A percentile compares a stretch with the other conserved stretches of the same genome.
phyloP scores from a whole-genome alignment of 2,888 invertebrate species.

The Yponomeuta malinellus region DNA sequence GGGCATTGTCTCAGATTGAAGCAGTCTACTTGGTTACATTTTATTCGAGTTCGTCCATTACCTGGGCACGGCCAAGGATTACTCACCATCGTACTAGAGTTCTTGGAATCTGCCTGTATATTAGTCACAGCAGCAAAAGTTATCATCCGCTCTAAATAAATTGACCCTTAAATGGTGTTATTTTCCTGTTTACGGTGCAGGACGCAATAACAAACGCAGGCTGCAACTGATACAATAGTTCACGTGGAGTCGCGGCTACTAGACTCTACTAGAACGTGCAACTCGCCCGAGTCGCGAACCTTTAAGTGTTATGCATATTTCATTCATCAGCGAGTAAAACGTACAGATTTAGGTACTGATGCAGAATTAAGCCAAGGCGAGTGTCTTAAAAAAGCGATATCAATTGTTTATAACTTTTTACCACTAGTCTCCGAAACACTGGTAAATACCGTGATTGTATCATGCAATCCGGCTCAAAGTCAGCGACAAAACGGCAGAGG shows the following conservation, averaged over 20 bases:
- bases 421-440: constrained; percentile 27
- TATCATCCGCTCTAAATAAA: constrained; percentile 22
- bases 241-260: constrained; percentile 16
- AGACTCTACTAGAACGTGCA: background rate
- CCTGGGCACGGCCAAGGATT: background rate
- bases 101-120: background rate
- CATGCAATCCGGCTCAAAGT: constrained; percentile 30
- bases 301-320: background rate
- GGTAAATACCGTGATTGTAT: constrained; percentile 47
- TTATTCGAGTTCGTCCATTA: background rate
- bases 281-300: background rate
- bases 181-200: constrained; percentile 24
- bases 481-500: background rate
- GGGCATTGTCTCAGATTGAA: background rate
- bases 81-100: background rate
- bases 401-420: constrained; percentile 31
- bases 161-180: constrained; percentile 22
- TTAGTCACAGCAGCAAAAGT: constrained; percentile 20
- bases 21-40: background rate
- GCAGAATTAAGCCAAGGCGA: constrained; percentile 25
- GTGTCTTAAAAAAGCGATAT: constrained; percentile 25
- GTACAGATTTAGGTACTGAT: background rate
- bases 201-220: constrained; percentile 21
- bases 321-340: background rate
- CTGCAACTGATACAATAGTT: constrained; percentile 19